Percentiles rank a stretch among this genome's conserved stretches.
Conservation (phyloP, 2,113 vertebrate species). For the Pseudopodoces humilis region DNA sequence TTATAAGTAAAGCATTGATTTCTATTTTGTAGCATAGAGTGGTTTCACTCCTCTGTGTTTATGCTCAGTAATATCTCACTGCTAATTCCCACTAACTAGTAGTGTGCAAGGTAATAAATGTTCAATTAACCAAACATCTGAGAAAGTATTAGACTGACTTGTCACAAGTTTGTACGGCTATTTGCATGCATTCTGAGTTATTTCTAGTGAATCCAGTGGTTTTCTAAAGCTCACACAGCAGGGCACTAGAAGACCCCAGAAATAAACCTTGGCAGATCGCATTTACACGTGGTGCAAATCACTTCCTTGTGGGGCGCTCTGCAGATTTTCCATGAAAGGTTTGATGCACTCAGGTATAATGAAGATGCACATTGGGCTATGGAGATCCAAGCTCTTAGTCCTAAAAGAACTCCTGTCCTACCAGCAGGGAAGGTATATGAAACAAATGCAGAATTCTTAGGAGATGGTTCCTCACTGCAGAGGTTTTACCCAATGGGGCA, state of each 20-base stretch:
- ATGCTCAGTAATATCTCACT: not conserved
- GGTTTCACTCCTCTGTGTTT: not conserved
- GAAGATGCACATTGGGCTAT: fast-evolving
- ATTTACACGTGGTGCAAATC: fast-evolving
- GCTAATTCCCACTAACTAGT: not conserved
- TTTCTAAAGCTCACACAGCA: not conserved
- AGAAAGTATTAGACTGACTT: not conserved
- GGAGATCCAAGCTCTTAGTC: not conserved
- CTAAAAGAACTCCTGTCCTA: not conserved
- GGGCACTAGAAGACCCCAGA: not conserved
- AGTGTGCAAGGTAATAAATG: not conserved
- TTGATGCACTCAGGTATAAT: not conserved
- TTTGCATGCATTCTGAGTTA: not conserved
- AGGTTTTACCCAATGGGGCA: fast-evolving
- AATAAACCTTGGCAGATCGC: not conserved
- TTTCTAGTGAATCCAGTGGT: not conserved
- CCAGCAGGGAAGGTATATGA: not conserved
- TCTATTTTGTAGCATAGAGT: not conserved
- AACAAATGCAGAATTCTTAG: not conserved
- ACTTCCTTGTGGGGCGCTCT: not conserved
- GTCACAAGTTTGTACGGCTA: not conserved
- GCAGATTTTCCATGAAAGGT: not conserved
- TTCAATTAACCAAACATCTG: not conserved
- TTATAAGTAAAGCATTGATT: not conserved
- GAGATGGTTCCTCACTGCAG: not conserved